phyloP scores from a whole-genome alignment of 2,888 invertebrate genomes.

The Heliconius sara region DNA sequence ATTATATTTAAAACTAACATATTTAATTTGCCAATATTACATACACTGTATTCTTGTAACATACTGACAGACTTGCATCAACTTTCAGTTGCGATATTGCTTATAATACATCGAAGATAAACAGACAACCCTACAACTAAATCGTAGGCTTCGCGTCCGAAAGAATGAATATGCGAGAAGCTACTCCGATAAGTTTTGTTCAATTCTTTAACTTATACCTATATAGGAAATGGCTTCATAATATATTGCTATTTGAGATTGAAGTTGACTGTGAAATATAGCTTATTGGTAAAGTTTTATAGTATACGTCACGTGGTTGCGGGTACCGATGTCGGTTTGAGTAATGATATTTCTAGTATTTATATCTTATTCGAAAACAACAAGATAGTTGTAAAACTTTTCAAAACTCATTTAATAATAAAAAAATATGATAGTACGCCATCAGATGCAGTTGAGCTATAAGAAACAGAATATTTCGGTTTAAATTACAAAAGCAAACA shows the following conservation, averaged over 20 bases:
- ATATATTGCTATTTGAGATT: constrained; percentile 81
- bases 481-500: too few relatives aligned
- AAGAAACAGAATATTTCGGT: too few relatives aligned
- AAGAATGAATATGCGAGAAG: constrained; percentile 71
- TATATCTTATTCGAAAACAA: constrained; percentile 16
- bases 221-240: constrained; percentile 72
- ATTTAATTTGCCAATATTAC: background rate
- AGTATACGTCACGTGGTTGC: constrained; percentile 74
- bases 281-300: constrained; percentile 83
- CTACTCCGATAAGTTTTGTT: constrained; percentile 71
- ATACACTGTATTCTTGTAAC: background rate
- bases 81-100: background rate
- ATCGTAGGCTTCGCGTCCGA: constrained; percentile 59
- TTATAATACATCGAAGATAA: constrained; percentile 9
- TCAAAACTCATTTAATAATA: background rate
- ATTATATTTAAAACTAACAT: background rate
- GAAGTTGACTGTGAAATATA: constrained; percentile 80
- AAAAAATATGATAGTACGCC: background rate
- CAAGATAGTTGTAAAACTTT: background rate
- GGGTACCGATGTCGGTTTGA: constrained; percentile 58
- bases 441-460: background rate
- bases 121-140: constrained; percentile 57
- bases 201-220: constrained; percentile 73
- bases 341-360: constrained; percentile 24
- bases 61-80: background rate